Percentiles rank a stretch among this genome's conserved stretches.
These are phyloP conservation scores for Ctenosaura bakeri DNA, from an alignment of 2,797 vertebrate genomes.

Conservation along the genomic window DNA sequence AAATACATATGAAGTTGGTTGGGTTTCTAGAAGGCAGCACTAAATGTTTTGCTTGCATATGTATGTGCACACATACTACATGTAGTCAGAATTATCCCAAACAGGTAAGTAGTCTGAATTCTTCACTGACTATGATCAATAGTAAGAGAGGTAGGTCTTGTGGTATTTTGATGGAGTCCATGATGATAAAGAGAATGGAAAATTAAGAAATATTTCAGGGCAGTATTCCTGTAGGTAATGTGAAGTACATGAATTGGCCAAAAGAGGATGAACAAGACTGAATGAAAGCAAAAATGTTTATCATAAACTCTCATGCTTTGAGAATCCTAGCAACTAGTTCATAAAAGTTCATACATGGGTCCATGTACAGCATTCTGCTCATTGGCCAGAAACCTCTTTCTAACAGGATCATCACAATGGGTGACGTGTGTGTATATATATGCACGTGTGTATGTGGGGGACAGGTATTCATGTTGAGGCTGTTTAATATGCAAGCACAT, in stretches of 20 bases:
- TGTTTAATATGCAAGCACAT: no score
- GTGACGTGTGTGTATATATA: no score
- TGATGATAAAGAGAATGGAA: background rate
- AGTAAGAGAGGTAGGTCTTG: background rate
- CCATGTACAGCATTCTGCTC: no score
- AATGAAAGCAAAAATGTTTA: background rate
- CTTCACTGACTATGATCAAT: background rate
- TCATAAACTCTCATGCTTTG: background rate
- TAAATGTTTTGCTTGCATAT: no score
- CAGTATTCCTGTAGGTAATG: background rate
- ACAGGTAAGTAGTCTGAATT: background rate
- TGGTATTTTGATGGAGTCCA: background rate
- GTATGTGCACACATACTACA: background rate
- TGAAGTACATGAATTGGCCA: background rate
- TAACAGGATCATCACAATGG: no score
- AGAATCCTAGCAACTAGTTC: background rate
- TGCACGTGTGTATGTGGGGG: no score
- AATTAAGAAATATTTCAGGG: constrained; percentile 7
- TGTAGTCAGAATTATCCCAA: background rate
- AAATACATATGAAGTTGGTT: background rate
- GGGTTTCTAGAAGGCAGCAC: background rate
- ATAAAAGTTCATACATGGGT: background rate
- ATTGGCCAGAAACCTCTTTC: no score
- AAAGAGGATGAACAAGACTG: background rate
- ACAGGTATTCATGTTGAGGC: no score